Evolutionary conservation across 2,797 vertebrate species (phyloP).

Genomic region (Enteromius mattozi): DNA sequence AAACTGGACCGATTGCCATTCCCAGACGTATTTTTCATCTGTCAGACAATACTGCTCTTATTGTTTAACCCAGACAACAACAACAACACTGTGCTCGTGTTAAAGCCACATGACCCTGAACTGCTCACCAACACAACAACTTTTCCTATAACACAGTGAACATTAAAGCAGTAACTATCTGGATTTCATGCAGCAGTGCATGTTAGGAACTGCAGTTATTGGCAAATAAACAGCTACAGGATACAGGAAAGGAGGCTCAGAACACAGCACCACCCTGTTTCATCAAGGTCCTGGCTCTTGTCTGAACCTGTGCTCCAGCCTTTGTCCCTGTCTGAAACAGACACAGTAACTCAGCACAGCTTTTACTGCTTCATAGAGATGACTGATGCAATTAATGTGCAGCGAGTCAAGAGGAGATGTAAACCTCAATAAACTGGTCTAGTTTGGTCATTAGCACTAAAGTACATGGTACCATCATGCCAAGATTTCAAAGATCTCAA

Average conservation of each 20-base stretch:
- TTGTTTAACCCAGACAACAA: background rate
- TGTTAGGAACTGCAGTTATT: background rate
- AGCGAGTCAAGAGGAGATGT: background rate
- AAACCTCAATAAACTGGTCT: background rate
- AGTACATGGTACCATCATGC: background rate
- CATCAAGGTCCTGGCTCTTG: background rate
- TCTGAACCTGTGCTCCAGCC: background rate
- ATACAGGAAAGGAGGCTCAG: conserved; percentile 2
- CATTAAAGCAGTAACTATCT: background rate
- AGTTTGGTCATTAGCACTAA: background rate
- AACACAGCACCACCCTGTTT: background rate
- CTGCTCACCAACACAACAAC: background rate
- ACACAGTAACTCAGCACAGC: background rate
- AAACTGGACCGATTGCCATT: background rate
- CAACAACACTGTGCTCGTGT: background rate
- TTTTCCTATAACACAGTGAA: background rate
- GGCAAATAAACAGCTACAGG: background rate
- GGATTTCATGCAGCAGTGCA: background rate
- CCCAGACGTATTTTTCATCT: background rate
- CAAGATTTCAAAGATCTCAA: background rate
- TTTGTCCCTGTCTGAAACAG: background rate
- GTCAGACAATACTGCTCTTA: background rate
- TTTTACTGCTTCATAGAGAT: background rate
- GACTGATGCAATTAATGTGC: background rate
- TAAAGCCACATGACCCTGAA: background rate